Evolutionary conservation across 2,113 vertebrate genomes (phyloP).

Genomic region (Xenotilapia caudafasciata): DNA sequence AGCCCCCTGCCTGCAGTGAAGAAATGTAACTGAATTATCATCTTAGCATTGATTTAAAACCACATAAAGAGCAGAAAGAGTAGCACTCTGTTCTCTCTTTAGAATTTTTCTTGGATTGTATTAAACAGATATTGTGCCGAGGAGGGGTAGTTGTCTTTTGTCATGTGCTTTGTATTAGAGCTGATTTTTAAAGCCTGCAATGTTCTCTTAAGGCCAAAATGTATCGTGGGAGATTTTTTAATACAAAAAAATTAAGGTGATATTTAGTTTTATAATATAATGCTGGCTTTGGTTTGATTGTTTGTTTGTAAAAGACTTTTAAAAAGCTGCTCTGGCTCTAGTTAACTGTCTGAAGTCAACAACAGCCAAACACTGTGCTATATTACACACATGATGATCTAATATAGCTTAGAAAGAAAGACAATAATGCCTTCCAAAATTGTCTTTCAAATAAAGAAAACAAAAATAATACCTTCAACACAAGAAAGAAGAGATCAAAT

Average conservation of each 20-base stretch:
- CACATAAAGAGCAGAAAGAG: background rate
- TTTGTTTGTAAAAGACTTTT: background rate
- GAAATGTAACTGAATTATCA: conserved; percentile 51
- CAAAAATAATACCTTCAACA: background rate
- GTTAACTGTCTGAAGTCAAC: background rate
- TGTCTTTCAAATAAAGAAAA: background rate
- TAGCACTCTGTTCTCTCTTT: background rate
- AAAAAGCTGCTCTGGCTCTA: background rate
- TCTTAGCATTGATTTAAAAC: conserved; percentile 37
- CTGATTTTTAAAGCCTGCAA: background rate
- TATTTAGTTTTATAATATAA: background rate
- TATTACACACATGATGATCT: background rate
- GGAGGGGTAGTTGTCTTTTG: background rate
- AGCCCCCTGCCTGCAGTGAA: background rate
- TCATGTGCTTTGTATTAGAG: background rate
- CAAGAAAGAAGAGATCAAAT: background rate
- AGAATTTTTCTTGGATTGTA: background rate
- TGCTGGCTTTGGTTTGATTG: background rate
- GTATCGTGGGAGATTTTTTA: background rate
- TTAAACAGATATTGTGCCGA: background rate
- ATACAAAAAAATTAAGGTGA: background rate
- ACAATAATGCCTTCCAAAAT: background rate
- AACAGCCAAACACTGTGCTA: background rate
- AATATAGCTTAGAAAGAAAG: background rate
- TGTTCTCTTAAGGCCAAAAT: background rate